These are phyloP conservation scores for Limnephilus lunatus DNA, from an alignment of 2,888 invertebrate genomes.

Conservation along the genomic window DNA sequence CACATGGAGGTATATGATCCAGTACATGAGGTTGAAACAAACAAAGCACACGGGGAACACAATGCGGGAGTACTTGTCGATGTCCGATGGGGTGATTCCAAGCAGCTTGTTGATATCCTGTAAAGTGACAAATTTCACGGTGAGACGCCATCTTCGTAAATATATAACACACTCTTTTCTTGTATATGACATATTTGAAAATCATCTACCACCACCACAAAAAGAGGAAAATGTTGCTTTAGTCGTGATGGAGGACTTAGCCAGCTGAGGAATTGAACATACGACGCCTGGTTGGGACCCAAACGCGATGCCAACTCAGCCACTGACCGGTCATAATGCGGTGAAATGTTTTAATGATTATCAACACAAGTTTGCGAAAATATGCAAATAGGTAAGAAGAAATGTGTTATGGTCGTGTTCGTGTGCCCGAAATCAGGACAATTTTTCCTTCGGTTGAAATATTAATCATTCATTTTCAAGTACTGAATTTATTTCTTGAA, in stretches of 20 bases:
- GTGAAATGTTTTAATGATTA: too few relatives aligned
- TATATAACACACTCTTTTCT: background rate
- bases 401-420: background rate
- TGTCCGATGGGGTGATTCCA: conserved; percentile 97
- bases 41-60: conserved; percentile 99
- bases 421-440: background rate
- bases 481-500: background rate
- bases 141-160: background rate
- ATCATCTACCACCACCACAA: too few relatives aligned
- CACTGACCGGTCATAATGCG: too few relatives aligned
- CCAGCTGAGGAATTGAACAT: too few relatives aligned
- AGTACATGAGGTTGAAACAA: conserved; percentile 98
- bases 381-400: background rate
- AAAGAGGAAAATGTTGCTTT: too few relatives aligned
- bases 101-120: conserved; percentile 93
- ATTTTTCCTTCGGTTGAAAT: background rate
- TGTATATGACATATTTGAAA: too few relatives aligned
- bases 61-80: conserved; percentile 99
- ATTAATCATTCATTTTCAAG: background rate
- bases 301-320: too few relatives aligned
- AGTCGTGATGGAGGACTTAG: too few relatives aligned
- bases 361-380: too few relatives aligned
- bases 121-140: background rate
- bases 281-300: too few relatives aligned
- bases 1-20: conserved; percentile 97